Percentiles rank a stretch among this genome's conserved stretches.
These are phyloP conservation scores for Corythoichthys haematopterus DNA, from an alignment of 2,113 vertebrate species.

Conservation along the genomic window DNA sequence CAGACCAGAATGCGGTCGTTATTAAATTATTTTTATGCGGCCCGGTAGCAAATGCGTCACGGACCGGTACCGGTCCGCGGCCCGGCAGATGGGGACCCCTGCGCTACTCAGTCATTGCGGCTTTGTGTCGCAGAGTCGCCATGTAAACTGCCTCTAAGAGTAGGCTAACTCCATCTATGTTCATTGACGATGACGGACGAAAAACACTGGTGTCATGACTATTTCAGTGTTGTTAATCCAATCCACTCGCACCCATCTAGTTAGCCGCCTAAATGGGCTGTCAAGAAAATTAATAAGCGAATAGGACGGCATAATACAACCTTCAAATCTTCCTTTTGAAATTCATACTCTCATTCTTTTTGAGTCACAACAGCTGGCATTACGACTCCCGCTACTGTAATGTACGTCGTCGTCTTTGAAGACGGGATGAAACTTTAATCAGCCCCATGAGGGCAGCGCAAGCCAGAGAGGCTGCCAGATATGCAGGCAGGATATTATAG, in stretches of 20 bases:
- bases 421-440: conserved; percentile 34
- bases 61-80: too few relatives aligned
- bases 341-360: not conserved
- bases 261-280: not conserved
- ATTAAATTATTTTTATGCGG: too few relatives aligned
- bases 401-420: conserved; percentile 19
- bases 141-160: too few relatives aligned
- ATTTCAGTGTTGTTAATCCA: not conserved
- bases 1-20: too few relatives aligned
- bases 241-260: not conserved
- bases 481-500: not conserved
- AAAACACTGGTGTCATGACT: not conserved
- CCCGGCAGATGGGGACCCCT: too few relatives aligned
- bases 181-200: too few relatives aligned
- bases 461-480: conserved; percentile 6
- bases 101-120: too few relatives aligned
- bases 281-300: not conserved
- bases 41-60: too few relatives aligned
- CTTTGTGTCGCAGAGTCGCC: too few relatives aligned
- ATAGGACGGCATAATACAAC: not conserved
- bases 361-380: not conserved
- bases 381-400: not conserved
- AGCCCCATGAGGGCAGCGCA: not conserved
- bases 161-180: too few relatives aligned
- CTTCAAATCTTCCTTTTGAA: not conserved